Evolutionary conservation across 2,888 invertebrate species (phyloP), one percentile per base, ranked within the genome.

Genomic region (Rhorus exstirpatorius): DNA sequence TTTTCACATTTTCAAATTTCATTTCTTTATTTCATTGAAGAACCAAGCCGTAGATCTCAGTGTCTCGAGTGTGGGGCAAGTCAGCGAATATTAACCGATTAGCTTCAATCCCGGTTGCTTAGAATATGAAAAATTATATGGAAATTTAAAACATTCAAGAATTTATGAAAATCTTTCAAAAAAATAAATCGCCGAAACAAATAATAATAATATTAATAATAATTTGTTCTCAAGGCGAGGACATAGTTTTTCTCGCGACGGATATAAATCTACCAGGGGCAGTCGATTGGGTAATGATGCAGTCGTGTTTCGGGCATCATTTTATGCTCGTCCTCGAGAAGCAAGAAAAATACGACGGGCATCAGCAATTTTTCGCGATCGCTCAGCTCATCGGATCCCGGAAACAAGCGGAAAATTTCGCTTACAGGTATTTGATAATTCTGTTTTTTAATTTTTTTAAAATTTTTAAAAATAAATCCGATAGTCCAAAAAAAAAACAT

Each of bases 261-360:
- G 99, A 99, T 93, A 99, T 99, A 83, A 99, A 99, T 94, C 95
- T 99, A 86, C 99, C 99, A 6, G 99, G 99, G 79, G 99, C 99
- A 38, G 99, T 99, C 8, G 99, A 99, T 93, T 99, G 99, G 99
- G 98, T 98, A 2, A 99, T 99, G 99, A 99, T 99, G 99, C 99
- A 99, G 94, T 98, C 98, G 31, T 99, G 99, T 93, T 99, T 99
- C 93, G 98, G 98, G 76, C 99, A 99, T 92, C 98, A 99, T 93
- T 99, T 99, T 92, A 99, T 99, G 99, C 95, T 99, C 86, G 99
- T 99, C 41, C 95, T 99, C 67, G 99, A 99, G 93, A 99, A 99
- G 93, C 98, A 99, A 93, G 99, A 99, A 91, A 99, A 99, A 92
- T 98, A 97, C 93, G 99, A 99, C 94, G 99, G 98, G 0, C 97